Percentiles rank a stretch among this genome's conserved stretches.
phyloP scores from a whole-genome alignment of 2,888 invertebrate species.

The Parapristionchus giblindavisi region DNA sequence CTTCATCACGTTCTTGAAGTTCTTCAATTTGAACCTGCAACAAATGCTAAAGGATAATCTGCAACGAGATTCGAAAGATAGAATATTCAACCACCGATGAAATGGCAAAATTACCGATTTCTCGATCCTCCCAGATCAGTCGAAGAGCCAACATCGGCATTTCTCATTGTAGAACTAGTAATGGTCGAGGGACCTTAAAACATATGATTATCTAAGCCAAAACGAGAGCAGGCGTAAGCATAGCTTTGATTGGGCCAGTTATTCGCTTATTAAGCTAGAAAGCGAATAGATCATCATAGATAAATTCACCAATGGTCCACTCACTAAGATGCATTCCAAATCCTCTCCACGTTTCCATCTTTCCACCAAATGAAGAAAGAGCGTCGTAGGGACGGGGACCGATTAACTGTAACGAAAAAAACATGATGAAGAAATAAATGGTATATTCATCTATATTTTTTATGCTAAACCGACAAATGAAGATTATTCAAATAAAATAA shows the following conservation, averaged over 20 bases:
- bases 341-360: constrained; percentile 66
- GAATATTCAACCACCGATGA: neutral
- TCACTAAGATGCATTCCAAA: constrained; percentile 46
- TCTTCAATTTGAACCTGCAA: constrained; percentile 60
- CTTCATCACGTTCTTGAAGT: constrained; percentile 68
- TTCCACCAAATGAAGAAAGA: constrained; percentile 66
- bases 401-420: constrained; percentile 9
- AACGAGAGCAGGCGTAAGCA: neutral
- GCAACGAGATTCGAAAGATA: neutral
- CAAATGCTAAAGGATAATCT: neutral
- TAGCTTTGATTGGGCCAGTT: too few species aligned
- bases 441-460: too few species aligned
- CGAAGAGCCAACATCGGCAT: constrained; percentile 32
- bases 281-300: too few species aligned
- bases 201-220: neutral
- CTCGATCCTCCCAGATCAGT: constrained; percentile 34
- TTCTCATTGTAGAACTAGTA: constrained; percentile 34
- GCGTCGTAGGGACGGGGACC: constrained; percentile 58
- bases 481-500: too few species aligned
- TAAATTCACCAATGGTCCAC: constrained; percentile 24
- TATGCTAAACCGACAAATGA: too few species aligned
- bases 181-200: constrained; percentile 33
- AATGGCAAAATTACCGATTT: constrained; percentile 31
- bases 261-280: too few species aligned
- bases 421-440: neutral